A percentile compares a stretch with the other conserved stretches of the same genome.
Evolutionary conservation across 2,113 vertebrate genomes (phyloP).

Genomic region (Rousettus leschenaultii): DNA sequence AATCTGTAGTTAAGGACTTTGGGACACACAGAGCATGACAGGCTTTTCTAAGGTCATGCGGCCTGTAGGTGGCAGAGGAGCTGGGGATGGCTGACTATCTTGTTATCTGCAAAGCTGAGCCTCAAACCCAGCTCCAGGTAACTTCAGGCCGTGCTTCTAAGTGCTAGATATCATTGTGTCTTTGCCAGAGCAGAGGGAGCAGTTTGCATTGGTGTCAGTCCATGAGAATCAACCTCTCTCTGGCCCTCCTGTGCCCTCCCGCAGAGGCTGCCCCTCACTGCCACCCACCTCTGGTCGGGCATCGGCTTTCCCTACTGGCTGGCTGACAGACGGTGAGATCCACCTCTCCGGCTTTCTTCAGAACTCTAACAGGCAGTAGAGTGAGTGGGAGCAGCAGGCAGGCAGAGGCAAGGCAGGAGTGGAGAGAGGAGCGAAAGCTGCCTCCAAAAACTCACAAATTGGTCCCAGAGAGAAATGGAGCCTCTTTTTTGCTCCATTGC

Average conservation of each 20-base stretch:
- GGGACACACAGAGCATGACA: neutral
- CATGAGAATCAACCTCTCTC: neutral
- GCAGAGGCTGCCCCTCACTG: neutral
- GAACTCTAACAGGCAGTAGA: constrained; percentile 27
- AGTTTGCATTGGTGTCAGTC: neutral
- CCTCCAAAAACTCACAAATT: constrained; percentile 71
- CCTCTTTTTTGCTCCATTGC: constrained; percentile 64
- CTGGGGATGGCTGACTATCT: neutral
- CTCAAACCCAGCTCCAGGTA: neutral
- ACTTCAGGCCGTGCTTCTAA: neutral
- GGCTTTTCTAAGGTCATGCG: neutral
- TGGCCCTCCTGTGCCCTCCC: neutral
- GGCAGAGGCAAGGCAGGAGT: constrained; percentile 51
- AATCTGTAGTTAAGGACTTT: neutral
- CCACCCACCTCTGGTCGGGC: neutral
- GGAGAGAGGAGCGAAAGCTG: constrained; percentile 54
- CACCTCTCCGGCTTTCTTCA: constrained; percentile 5
- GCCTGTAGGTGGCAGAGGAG: neutral
- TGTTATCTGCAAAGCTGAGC: neutral
- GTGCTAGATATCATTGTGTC: neutral
- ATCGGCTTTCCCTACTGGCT: neutral
- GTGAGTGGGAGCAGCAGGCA: constrained; percentile 38
- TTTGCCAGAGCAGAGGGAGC: neutral
- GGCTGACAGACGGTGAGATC: neutral
- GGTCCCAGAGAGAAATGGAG: constrained; percentile 79